Percentiles rank a stretch among this genome's conserved stretches.
Conservation (phyloP, 2,113 vertebrate species). For the Anarrhichthys ocellatus region DNA sequence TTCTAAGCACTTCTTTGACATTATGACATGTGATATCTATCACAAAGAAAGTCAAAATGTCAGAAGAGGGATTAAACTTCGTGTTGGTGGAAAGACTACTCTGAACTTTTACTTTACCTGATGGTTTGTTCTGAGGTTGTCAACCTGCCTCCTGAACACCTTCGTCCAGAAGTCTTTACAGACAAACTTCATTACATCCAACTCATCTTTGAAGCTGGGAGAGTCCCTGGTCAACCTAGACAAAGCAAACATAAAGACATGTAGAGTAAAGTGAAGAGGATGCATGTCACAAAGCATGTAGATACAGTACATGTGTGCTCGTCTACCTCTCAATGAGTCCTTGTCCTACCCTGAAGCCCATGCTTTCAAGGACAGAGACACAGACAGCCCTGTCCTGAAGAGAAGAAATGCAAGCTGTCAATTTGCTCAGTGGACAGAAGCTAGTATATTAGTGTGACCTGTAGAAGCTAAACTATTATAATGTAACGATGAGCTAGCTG, state of each 20-base stretch:
- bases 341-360: slow-evolving; percentile 91
- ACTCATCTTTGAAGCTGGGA: slow-evolving; percentile 87
- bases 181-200: slow-evolving; percentile 90
- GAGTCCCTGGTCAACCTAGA: slow-evolving; percentile 86
- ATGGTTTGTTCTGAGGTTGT: slow-evolving; percentile 90
- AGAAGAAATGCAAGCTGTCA: not conserved
- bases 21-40: not conserved
- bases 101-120: slow-evolving; percentile 80
- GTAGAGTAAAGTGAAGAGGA: not conserved
- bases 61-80: not conserved
- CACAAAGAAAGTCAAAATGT: not conserved
- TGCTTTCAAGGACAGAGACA: slow-evolving; percentile 84
- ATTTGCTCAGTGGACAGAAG: not conserved
- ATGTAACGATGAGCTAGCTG: not conserved
- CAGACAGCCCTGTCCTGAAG: slow-evolving; percentile 82
- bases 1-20: not conserved
- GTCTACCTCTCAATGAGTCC: slow-evolving; percentile 88
- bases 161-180: slow-evolving; percentile 91
- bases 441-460: not conserved
- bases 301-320: not conserved
- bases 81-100: not conserved
- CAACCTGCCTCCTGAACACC: slow-evolving; percentile 88
- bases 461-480: not conserved
- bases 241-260: not conserved
- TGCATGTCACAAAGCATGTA: not conserved